Percentiles rank a stretch among this genome's conserved stretches.
Conservation (phyloP, 2,888 invertebrate genomes). For the Troides oblongomaculatus region DNA sequence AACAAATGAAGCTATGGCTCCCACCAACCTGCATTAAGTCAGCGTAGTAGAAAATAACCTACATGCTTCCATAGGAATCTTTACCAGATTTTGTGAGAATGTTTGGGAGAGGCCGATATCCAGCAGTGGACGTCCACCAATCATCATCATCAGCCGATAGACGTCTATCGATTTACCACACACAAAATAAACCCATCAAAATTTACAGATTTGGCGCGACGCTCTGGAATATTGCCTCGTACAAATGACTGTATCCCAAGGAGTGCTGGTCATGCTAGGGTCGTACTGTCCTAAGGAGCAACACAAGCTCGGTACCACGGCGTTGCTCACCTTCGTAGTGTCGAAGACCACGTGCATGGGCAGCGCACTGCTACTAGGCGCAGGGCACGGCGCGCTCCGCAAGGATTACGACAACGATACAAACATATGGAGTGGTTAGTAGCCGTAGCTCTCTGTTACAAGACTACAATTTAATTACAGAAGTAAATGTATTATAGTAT, state of each 20-base stretch:
- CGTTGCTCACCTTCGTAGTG: conserved; percentile 50
- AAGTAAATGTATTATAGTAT: background rate
- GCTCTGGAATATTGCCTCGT: conserved; percentile 66
- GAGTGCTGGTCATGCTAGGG: conserved; percentile 66
- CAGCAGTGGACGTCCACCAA: too few relatives aligned
- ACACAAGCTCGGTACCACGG: conserved; percentile 52
- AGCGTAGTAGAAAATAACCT: too few relatives aligned
- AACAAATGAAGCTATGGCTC: too few relatives aligned
- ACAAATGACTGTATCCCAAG: conserved; percentile 64
- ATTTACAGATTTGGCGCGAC: conserved; percentile 65
- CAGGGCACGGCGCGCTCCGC: conserved; percentile 58
- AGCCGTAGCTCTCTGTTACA: background rate
- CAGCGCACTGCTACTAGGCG: conserved; percentile 56
- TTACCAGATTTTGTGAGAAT: too few relatives aligned
- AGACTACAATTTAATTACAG: background rate
- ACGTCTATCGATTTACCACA: too few relatives aligned
- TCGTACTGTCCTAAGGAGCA: conserved; percentile 58
- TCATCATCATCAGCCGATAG: too few relatives aligned
- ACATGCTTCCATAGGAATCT: too few relatives aligned
- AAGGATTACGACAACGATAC: conserved; percentile 59
- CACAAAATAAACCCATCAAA: background rate
- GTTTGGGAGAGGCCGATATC: too few relatives aligned
- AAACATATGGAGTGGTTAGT: conserved; percentile 53
- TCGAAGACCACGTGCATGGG: conserved; percentile 55
- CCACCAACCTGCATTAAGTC: too few relatives aligned